A percentile compares a stretch with the other conserved stretches of the same genome.
phyloP scores from a whole-genome alignment of 1,140 invertebrate genomes.

The Mamestra configurata region DNA sequence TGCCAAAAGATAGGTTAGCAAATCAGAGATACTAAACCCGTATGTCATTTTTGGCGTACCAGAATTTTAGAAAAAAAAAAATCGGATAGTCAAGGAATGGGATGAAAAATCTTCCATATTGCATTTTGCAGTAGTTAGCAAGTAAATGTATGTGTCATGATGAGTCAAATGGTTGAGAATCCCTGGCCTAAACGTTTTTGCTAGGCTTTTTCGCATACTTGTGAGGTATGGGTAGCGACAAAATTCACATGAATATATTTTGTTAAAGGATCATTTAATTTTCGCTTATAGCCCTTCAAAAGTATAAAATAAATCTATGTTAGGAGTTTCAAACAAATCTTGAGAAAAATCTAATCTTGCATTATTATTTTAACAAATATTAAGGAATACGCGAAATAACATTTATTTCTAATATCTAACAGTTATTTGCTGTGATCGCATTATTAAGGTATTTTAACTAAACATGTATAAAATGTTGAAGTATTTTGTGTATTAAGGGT shows the following conservation, averaged over 20 bases:
- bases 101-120: too few species aligned
- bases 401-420: constrained; percentile 32
- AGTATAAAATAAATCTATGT: background rate
- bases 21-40: background rate
- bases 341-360: background rate
- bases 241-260: background rate
- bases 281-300: background rate
- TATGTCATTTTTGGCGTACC: background rate
- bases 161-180: background rate
- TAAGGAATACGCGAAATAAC: constrained; percentile 31
- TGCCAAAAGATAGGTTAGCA: background rate
- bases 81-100: too few species aligned
- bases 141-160: too few species aligned
- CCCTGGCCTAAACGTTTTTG: background rate
- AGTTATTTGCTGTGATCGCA: constrained; percentile 35
- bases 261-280: background rate
- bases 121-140: too few species aligned
- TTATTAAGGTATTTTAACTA: constrained; percentile 31
- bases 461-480: constrained; percentile 13
- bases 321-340: background rate
- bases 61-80: too few species aligned
- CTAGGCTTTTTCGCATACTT: background rate
- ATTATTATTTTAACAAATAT: background rate
- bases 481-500: background rate
- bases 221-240: background rate